Base-by-base conservation (phyloP, 1,140 invertebrate genomes). In the Octopus bimaculoides region DNA sequence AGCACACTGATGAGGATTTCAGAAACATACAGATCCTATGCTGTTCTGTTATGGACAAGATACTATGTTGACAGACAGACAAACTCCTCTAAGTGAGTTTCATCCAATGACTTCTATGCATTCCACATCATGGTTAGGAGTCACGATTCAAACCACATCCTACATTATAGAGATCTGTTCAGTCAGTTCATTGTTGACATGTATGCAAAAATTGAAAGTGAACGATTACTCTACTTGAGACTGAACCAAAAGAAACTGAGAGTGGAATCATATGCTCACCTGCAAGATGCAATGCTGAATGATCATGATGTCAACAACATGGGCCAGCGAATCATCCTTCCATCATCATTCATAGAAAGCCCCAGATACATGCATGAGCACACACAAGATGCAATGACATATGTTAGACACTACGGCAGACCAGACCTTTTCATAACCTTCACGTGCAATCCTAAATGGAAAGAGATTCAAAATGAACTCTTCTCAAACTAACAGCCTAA, bases 341-440 rank as follows among this genome's bases (percentile, higher is more conserved):
- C 91, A n/a, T 89, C 84, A 12, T 81, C 84, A 6, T 91, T 87
- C 82, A 82, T 80, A 14, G 88, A 88, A 7, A 84, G 89, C 79
- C 89, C 89, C 76, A 83, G 90, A 66, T 79, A 89, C 77, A 91
- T 90, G 88, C 87, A 91, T 74, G 89, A 92, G 82, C 87, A 89
- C 69, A 85, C 83, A 53, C 89, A 91, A 84, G 91, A 92, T 86
- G 88, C 90, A 1, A 91, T 92, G 87, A 83, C 88, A 7, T 92
- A 91, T 84, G 91, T 92, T 8, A 83, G 90, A 9, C 80, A 84
- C 56, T 90, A 87, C 86, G 91, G 91, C 14, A 82, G 85, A 54
- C 90, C n/a, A n/a, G n/a, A n/a, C 84, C 86, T 80, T 78, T 91
- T 5, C 92, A 92, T 77, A 89, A 92, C 52, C 92, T 90, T 53